phyloP scores from a whole-genome alignment of 1,140 invertebrate genomes.

The Apis laboriosa region DNA sequence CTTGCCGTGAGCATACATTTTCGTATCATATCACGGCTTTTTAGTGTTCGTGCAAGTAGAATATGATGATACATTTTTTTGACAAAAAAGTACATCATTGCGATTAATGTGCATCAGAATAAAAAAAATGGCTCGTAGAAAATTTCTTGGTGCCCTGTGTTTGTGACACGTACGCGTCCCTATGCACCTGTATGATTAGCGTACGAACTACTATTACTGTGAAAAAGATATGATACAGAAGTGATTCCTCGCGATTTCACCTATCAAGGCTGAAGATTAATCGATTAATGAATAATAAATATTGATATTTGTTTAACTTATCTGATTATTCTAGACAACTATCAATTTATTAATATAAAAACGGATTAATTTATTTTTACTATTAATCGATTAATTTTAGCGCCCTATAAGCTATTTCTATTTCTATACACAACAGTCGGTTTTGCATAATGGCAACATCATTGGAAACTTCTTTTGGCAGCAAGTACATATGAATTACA shows the following conservation, averaged over 20 bases:
- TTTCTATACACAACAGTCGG: constrained; percentile 46
- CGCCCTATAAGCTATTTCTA: constrained; percentile 36
- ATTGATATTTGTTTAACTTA: not conserved
- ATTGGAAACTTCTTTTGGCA: constrained; percentile 45
- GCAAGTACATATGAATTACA: constrained; percentile 20
- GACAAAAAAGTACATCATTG: constrained; percentile 45
- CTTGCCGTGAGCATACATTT: constrained; percentile 25
- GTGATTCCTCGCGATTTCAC: constrained; percentile 48
- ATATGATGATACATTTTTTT: constrained; percentile 46
- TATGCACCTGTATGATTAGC: constrained; percentile 34
- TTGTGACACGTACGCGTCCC: constrained; percentile 36
- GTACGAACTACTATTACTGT: constrained; percentile 49
- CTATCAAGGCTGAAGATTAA: constrained; percentile 43
- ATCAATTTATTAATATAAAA: constrained; percentile 43
- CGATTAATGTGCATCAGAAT: constrained; percentile 55
- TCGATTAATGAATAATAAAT: constrained; percentile 45
- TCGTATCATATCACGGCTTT: constrained; percentile 37
- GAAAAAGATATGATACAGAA: constrained; percentile 60
- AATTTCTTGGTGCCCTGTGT: constrained; percentile 50
- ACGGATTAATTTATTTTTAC: constrained; percentile 31
- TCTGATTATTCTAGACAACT: constrained; percentile 29
- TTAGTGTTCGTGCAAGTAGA: constrained; percentile 52
- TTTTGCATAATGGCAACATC: constrained; percentile 39
- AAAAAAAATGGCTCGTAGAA: constrained; percentile 54
- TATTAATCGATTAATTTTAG: constrained; percentile 48